Evolutionary conservation across 1,140 invertebrate species (phyloP).

Genomic region (Zaprionus ghesquierei): DNA sequence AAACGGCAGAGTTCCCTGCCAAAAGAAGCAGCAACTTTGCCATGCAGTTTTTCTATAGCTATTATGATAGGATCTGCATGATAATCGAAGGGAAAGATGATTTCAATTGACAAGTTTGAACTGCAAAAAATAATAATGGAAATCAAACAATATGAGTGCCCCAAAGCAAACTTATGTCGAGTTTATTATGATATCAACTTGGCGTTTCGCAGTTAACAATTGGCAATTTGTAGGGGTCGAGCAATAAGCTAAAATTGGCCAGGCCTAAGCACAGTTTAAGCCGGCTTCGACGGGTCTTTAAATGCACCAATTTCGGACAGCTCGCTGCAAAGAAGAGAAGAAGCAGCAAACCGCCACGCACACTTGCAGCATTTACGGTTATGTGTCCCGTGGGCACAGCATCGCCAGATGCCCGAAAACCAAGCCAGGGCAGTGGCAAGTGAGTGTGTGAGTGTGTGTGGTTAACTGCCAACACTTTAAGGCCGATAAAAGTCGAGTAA

Average conservation of each 20-base stretch:
- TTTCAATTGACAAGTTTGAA: neutral
- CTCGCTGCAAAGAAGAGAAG: slow-evolving; percentile 11
- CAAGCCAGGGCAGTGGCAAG: slow-evolving; percentile 13
- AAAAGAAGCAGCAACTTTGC: neutral
- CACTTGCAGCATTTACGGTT: slow-evolving; percentile 63
- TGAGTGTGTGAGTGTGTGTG: slow-evolving; percentile 27
- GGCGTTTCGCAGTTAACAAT: slow-evolving; percentile 3
- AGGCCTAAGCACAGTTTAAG: slow-evolving; percentile 49
- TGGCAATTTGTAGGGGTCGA: slow-evolving; percentile 9
- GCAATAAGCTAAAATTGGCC: slow-evolving; percentile 36
- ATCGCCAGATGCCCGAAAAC: slow-evolving; percentile 41
- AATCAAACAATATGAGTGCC: too few species aligned
- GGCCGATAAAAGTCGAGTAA: slow-evolving; percentile 64
- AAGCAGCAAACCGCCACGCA: slow-evolving; percentile 18
- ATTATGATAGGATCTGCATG: slow-evolving; percentile 11
- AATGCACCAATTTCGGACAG: slow-evolving; percentile 60
- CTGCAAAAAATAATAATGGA: too few species aligned
- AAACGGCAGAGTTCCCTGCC: neutral
- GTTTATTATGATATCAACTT: neutral
- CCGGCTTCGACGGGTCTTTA: slow-evolving; percentile 45
- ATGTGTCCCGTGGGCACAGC: slow-evolving; percentile 66
- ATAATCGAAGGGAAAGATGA: neutral
- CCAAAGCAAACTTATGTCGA: neutral
- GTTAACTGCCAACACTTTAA: slow-evolving; percentile 64
- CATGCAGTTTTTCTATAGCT: neutral